Evolutionary conservation across 2,888 invertebrate genomes (phyloP), one percentile per base, ranked within the genome.

Genomic region (Cataglyphis rosenhaueri): DNA sequence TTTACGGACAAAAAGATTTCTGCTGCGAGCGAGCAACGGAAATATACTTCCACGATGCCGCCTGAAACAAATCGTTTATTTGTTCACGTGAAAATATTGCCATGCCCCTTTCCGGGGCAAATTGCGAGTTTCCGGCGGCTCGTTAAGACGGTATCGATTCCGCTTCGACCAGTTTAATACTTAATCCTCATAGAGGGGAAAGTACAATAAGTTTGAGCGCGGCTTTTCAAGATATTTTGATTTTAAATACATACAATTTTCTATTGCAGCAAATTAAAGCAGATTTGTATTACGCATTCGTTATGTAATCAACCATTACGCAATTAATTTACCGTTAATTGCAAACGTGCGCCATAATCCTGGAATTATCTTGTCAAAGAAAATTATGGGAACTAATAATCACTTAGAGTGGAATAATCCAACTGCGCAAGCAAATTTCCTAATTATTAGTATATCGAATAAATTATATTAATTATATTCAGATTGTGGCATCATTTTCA

Each of bases 61-160:
- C 78, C 55, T 71, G 78, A 78, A 78, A 78, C 78, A 78, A 78
- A 78, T 78, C 78, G 73, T 78, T 71, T 78, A 78, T 78, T 78
- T 78, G 78, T 70, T 71, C 59, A 78, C 78, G 78, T 71, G 78
- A 78, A 78, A 78, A 78, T 78, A 78, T 78, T 44, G 73, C 71
- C 71, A 44, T 70, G 41, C 78, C 52, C 8, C 73, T 78, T 78
- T 79, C 78, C 59, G 73, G 78, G 25, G 59, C 78, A 79, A 79
- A 79, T 79, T 79, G 78, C 78, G 73, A 79, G 78, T 79, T 79
- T 79, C 78, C 73, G 73, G 78, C 44, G n/a, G 59, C 59, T 79
- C 78, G 78, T 79, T 79, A 79, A 79, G 73, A 44, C n/a, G 35
- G 25, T 79, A 79, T 79, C 44, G 73, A 71, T 59, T 44, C 44